Evolutionary conservation across 2,888 invertebrate species (phyloP).

Genomic region (Gortyna flavago): DNA sequence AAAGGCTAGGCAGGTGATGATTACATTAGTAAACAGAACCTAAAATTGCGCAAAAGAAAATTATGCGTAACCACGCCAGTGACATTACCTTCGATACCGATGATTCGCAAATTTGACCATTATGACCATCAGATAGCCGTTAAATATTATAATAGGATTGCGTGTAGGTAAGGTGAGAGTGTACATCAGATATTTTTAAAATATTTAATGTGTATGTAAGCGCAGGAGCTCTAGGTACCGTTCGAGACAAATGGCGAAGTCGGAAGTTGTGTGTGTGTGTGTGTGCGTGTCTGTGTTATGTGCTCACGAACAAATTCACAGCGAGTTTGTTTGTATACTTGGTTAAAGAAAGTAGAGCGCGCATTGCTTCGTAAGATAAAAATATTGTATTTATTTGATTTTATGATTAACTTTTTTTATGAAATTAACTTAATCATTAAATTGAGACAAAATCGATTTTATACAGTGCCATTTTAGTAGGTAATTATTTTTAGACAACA

Average conservation of each 20-base stretch:
- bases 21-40: background rate
- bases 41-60: constrained; percentile 24
- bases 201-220: background rate
- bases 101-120: constrained; percentile 60
- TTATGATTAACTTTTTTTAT: background rate
- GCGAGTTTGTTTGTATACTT: background rate
- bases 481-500: background rate
- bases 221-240: background rate
- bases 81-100: constrained; percentile 27
- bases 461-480: background rate
- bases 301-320: background rate
- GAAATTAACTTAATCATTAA: background rate
- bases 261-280: background rate
- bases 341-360: background rate
- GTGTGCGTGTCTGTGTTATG: background rate
- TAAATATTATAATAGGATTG: constrained; percentile 38
- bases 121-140: constrained; percentile 47
- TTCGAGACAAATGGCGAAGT: background rate
- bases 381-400: background rate
- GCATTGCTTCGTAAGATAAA: background rate
- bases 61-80: constrained; percentile 49
- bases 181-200: background rate
- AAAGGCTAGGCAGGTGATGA: background rate
- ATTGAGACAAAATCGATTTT: background rate
- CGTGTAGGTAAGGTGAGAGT: background rate